phyloP scores from a whole-genome alignment of 1,140 invertebrate species.

The Vanessa atalanta region DNA sequence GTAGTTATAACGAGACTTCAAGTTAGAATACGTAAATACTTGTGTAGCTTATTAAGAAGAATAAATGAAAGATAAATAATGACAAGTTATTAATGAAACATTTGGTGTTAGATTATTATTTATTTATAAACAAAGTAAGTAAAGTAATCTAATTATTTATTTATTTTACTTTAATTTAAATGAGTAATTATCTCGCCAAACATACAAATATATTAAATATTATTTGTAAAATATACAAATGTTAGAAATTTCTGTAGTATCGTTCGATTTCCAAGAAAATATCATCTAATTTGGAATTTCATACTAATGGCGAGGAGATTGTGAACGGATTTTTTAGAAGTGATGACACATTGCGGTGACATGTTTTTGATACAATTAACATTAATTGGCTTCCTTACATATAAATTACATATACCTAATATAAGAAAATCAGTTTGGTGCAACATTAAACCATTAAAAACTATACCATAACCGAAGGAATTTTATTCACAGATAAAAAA shows the following conservation, averaged over 20 bases:
- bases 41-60: not conserved
- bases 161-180: not conserved
- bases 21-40: too few species aligned
- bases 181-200: too few species aligned
- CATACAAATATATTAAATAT: too few species aligned
- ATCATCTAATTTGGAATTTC: too few species aligned
- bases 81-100: not conserved
- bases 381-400: not conserved
- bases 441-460: not conserved
- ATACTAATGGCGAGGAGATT: too few species aligned
- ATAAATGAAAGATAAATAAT: not conserved
- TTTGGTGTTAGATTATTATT: not conserved
- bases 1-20: too few species aligned
- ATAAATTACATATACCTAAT: not conserved
- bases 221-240: too few species aligned
- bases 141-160: not conserved
- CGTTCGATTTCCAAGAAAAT: too few species aligned
- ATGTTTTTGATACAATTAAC: not conserved
- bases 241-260: too few species aligned
- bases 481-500: not conserved
- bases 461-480: not conserved
- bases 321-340: not conserved
- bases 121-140: not conserved
- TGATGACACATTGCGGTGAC: not conserved
- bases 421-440: not conserved